Evolutionary conservation across 2,113 vertebrate species (phyloP), one percentile per base, ranked within the genome.

Genomic region (Ochotona princeps): DNA sequence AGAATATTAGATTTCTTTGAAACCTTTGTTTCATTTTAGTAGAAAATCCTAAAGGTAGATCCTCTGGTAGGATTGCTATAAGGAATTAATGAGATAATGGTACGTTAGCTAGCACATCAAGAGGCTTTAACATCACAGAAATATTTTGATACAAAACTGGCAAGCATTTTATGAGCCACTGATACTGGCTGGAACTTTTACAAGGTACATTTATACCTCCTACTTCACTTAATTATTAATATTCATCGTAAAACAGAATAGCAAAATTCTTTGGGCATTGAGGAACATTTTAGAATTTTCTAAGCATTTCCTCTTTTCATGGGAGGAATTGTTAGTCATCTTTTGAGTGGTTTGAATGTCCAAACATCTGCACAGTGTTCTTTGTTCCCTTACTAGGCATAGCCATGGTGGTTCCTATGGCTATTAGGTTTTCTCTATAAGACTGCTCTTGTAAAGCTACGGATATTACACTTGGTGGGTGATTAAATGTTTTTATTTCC

Each of bases 81-180:
- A 63, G 49, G 15, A 73, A 79, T 6, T 28, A 69, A 69, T 54
- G 85, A 81, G 13, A 23, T 35, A 63, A 84, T 70, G 74, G 82
- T 74, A 73, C 65, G 7, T 70, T 57, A 47, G 66, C 44, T 91
- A 63, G 26, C 54, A 63, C 12, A 76, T 23, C 5, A 67, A 2
- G 61, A 86, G 8, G 25, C 3, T n/a, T 14, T 84, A 54, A 93
- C 86, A 10, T 44, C 35, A 12, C 25, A 23, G 66, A 44, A 44
- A 44, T 70, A 44, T 81, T 90, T 88, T 38, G 54, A 83, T 75
- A 92, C 60, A 86, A 90, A 79, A 51, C 72, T 17, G 73, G 66
- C 9, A 86, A 86, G 80, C 18, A 75, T 75, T 90, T 44, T 61
- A 65, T 61, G 20, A 83, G 61, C 13, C 75, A 80, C 80, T 66